Percentiles rank a stretch among this genome's conserved stretches.
Conservation (phyloP, 2,888 invertebrate species). For the Calameuta pallipes region DNA sequence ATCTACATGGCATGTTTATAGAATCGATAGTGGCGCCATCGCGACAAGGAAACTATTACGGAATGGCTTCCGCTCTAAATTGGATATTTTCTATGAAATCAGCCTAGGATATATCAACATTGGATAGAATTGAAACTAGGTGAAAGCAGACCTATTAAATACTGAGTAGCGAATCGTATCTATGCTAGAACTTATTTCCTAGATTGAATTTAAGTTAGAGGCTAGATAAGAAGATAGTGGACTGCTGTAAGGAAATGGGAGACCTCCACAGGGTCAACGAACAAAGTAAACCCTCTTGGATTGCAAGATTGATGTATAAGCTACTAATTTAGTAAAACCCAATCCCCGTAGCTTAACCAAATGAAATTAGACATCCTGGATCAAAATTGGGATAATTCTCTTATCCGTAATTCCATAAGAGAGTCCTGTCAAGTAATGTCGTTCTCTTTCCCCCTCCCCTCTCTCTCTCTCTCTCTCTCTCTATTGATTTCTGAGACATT, state of each 20-base stretch:
- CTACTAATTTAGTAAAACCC: conserved; percentile 34
- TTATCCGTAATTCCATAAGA: conserved; percentile 11
- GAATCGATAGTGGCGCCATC: background rate
- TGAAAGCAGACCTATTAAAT: background rate
- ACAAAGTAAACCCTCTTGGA: conserved; percentile 1
- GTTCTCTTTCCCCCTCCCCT: background rate
- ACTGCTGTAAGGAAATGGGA: background rate
- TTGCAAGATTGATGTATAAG: conserved; percentile 34
- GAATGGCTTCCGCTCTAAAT: background rate
- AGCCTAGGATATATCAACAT: background rate
- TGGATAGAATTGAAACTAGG: background rate
- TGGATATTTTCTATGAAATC: background rate
- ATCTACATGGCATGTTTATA: background rate
- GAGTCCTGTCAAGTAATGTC: background rate
- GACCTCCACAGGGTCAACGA: background rate
- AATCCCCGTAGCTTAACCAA: conserved; percentile 32
- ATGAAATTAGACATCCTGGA: conserved; percentile 30
- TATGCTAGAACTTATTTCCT: background rate
- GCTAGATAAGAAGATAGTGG: background rate
- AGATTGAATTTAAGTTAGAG: background rate
- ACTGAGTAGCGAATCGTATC: background rate
- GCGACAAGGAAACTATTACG: background rate
- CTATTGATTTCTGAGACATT: background rate
- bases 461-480: background rate
- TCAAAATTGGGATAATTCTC: conserved; percentile 26